A percentile compares a stretch with the other conserved stretches of the same genome.
phyloP scores from a whole-genome alignment of 2,888 invertebrate genomes.

The Caenorhabditis sinica region DNA sequence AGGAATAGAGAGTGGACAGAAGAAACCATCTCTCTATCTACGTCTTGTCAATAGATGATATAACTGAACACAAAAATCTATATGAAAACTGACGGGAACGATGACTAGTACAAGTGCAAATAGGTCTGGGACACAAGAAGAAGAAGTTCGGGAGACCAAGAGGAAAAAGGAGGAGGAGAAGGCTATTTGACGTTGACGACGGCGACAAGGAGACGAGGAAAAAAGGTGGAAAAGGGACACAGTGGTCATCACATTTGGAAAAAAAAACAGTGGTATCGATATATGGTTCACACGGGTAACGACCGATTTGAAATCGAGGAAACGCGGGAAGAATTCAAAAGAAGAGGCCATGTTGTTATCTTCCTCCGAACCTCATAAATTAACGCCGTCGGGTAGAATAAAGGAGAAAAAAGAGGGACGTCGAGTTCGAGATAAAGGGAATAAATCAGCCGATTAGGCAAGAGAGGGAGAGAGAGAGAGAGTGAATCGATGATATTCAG shows the following conservation, averaged over 20 bases:
- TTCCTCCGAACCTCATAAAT: constrained; percentile 51
- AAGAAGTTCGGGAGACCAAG: constrained; percentile 17
- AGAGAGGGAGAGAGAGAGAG: neutral
- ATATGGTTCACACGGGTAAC: constrained; percentile 20
- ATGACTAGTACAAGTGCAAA: constrained; percentile 60
- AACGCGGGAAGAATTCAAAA: constrained; percentile 23
- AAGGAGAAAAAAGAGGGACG: constrained; percentile 27
- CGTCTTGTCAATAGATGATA: constrained; percentile 12
- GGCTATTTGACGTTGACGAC: constrained; percentile 8
- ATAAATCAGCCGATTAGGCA: constrained; percentile 46
- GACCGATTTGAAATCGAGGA: constrained; percentile 1
- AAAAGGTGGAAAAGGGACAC: constrained; percentile 21
- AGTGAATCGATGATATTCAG: constrained; percentile 38
- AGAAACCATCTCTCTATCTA: constrained; percentile 23
- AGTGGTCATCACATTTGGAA: constrained; percentile 30
- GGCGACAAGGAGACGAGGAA: constrained; percentile 12
- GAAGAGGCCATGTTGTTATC: constrained; percentile 26
- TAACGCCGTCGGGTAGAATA: constrained; percentile 47
- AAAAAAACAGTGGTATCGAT: constrained; percentile 11
- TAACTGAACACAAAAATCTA: constrained; percentile 22
- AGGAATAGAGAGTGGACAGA: neutral
- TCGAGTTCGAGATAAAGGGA: constrained; percentile 42
- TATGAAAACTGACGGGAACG: constrained; percentile 25
- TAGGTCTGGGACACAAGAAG: constrained; percentile 29
- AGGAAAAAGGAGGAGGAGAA: neutral